These are phyloP conservation scores for Cercocebus atys DNA, from an alignment of 2,113 vertebrate genomes.

Conservation along the genomic window DNA sequence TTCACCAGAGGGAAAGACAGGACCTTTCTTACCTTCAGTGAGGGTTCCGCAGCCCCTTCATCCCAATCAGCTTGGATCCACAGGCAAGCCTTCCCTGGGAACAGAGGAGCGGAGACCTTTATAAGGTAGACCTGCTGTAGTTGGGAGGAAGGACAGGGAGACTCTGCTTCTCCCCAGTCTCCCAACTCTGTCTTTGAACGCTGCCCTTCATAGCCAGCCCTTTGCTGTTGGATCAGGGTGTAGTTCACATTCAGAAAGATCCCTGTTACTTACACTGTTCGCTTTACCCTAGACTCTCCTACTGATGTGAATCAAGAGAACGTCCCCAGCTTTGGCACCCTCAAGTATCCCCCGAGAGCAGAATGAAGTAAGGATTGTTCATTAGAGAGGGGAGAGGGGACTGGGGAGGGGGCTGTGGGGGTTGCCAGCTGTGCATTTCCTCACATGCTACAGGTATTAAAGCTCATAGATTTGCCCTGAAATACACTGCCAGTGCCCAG, in stretches of 20 bases:
- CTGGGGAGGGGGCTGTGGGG: neutral
- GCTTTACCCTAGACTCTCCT: constrained; percentile 53
- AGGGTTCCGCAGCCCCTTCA: neutral
- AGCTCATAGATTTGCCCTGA: neutral
- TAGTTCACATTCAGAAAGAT: neutral
- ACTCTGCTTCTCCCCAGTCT: neutral
- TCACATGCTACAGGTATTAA: neutral
- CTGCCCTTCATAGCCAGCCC: neutral
- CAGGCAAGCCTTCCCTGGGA: neutral
- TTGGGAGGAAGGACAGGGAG: neutral
- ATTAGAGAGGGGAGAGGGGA: neutral
- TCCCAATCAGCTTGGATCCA: neutral
- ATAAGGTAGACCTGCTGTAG: neutral
- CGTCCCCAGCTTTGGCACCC: neutral
- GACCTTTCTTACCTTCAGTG: neutral
- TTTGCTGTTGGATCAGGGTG: neutral
- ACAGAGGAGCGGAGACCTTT: neutral
- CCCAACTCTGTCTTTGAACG: neutral
- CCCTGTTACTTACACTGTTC: neutral
- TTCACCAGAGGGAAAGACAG: neutral
- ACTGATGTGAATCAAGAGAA: constrained; percentile 59
- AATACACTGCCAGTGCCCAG: neutral
- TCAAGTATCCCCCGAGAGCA: constrained; percentile 52
- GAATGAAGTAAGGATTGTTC: constrained; percentile 73
- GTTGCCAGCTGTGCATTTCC: neutral